Evolutionary conservation across 2,797 vertebrate genomes (phyloP).

Genomic region (Ambastaia sidthimunki): DNA sequence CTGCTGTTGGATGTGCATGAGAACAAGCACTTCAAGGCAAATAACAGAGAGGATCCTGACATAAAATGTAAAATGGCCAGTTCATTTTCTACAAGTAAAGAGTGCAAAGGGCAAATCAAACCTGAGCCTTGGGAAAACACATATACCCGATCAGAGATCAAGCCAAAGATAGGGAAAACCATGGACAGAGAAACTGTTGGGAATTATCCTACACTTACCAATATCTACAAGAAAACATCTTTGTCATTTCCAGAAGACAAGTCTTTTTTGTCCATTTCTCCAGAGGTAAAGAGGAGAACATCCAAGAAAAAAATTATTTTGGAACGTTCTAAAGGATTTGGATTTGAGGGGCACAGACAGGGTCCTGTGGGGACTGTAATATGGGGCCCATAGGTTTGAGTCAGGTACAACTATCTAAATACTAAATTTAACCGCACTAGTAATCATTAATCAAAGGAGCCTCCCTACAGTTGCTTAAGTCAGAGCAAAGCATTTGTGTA

Average conservation of each 20-base stretch:
- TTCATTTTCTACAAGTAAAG: slow-evolving; percentile 65
- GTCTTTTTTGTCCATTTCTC: slow-evolving; percentile 58
- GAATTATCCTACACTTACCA: slow-evolving; percentile 64
- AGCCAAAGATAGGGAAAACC: slow-evolving; percentile 58
- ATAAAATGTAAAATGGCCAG: slow-evolving; percentile 56
- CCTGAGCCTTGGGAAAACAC: slow-evolving; percentile 63
- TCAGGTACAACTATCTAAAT: slow-evolving; percentile 59
- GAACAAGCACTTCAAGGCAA: slow-evolving; percentile 84
- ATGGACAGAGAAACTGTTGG: slow-evolving; percentile 48
- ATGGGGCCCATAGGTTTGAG: slow-evolving; percentile 57
- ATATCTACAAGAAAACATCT: slow-evolving; percentile 65
- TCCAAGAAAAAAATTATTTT: slow-evolving; percentile 65
- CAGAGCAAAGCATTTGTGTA: slow-evolving; percentile 71
- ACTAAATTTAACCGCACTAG: slow-evolving; percentile 55
- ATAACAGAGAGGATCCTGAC: slow-evolving; percentile 71
- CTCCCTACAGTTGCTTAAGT: slow-evolving; percentile 63
- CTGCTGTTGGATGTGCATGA: slow-evolving; percentile 83
- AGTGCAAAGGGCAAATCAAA: slow-evolving; percentile 72
- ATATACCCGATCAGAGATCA: slow-evolving; percentile 61
- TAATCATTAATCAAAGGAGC: slow-evolving; percentile 56
- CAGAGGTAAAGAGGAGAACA: slow-evolving; percentile 72
- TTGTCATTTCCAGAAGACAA: slow-evolving; percentile 57
- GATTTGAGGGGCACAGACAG: slow-evolving; percentile 61
- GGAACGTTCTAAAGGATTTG: slow-evolving; percentile 63
- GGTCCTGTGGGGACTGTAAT: slow-evolving; percentile 56